Evolutionary conservation across 2,797 vertebrate genomes (phyloP).

Genomic region (Characodon lateralis): DNA sequence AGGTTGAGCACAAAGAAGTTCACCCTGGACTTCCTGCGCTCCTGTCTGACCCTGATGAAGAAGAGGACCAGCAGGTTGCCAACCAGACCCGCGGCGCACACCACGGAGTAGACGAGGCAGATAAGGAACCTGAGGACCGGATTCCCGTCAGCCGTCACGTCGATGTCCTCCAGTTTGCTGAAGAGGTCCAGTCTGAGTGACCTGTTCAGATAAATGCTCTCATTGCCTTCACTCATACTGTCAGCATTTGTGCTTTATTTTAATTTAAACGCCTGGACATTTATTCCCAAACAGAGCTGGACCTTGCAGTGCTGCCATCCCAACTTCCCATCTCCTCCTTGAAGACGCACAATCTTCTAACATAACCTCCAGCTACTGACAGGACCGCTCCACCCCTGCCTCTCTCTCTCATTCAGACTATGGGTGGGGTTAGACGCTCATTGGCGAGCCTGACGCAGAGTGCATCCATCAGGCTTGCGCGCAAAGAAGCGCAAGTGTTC

Average conservation of each 20-base stretch:
- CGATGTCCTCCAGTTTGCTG: slow-evolving; percentile 73
- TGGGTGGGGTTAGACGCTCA: slow-evolving; percentile 11
- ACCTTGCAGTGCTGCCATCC: slow-evolving; percentile 6
- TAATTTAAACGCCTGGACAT: not conserved
- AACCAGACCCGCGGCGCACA: slow-evolving; percentile 74
- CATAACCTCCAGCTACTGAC: not conserved
- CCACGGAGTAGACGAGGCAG: slow-evolving; percentile 73
- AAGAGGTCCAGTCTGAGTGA: slow-evolving; percentile 51
- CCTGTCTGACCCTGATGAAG: slow-evolving; percentile 73
- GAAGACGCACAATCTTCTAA: slow-evolving; percentile 4
- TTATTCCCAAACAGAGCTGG: not conserved
- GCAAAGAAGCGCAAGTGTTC: slow-evolving; percentile 1
- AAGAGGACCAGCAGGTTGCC: slow-evolving; percentile 83
- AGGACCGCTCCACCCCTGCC: not conserved
- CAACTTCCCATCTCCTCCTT: slow-evolving; percentile 12
- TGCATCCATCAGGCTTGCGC: slow-evolving; percentile 8
- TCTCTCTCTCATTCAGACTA: not conserved
- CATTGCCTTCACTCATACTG: slow-evolving; percentile 56
- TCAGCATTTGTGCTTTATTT: not conserved
- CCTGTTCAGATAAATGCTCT: slow-evolving; percentile 55
- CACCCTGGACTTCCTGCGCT: slow-evolving; percentile 73
- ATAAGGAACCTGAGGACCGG: slow-evolving; percentile 69
- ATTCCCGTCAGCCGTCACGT: slow-evolving; percentile 74
- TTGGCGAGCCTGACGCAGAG: not conserved
- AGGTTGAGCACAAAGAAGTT: slow-evolving; percentile 82